Evolutionary conservation across 2,113 vertebrate species (phyloP).

Genomic region (Phalacrocorax pelagicus): DNA sequence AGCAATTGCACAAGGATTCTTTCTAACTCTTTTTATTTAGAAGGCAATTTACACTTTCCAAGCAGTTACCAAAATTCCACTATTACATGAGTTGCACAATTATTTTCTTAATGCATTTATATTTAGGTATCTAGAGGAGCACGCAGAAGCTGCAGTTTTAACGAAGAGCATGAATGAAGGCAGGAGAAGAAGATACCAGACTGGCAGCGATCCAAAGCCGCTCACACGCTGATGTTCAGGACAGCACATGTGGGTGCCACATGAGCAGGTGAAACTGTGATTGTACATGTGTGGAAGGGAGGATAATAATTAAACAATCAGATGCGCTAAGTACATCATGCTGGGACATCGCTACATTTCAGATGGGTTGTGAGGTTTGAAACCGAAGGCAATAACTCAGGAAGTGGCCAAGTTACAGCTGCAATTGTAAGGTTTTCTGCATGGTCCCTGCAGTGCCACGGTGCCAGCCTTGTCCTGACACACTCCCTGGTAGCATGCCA

Average conservation of each 20-base stretch:
- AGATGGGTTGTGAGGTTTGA: not conserved
- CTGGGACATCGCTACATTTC: not conserved
- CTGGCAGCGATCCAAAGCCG: not conserved
- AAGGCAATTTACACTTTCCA: not conserved
- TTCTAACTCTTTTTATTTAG: not conserved
- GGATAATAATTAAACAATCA: slow-evolving; percentile 46
- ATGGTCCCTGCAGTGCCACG: not conserved
- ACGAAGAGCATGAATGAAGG: accelerated
- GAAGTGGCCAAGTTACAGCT: not conserved
- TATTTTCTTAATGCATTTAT: not conserved
- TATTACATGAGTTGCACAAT: not conserved
- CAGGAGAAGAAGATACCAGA: not conserved
- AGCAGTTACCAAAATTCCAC: not conserved
- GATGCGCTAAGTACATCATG: slow-evolving; percentile 47
- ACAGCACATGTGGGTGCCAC: slow-evolving; percentile 53
- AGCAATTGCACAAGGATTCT: not conserved
- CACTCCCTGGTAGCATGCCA: not conserved
- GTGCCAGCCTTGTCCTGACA: not conserved
- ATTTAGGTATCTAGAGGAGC: not conserved
- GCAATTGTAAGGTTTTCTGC: not conserved
- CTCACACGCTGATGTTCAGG: not conserved
- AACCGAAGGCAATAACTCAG: not conserved
- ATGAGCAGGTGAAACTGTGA: slow-evolving; percentile 51
- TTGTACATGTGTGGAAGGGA: slow-evolving; percentile 5
- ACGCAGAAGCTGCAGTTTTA: accelerated